Percentiles rank a stretch among this genome's conserved stretches.
phyloP scores from a whole-genome alignment of 2,888 invertebrate genomes.

The Ophioninae sp. region DNA sequence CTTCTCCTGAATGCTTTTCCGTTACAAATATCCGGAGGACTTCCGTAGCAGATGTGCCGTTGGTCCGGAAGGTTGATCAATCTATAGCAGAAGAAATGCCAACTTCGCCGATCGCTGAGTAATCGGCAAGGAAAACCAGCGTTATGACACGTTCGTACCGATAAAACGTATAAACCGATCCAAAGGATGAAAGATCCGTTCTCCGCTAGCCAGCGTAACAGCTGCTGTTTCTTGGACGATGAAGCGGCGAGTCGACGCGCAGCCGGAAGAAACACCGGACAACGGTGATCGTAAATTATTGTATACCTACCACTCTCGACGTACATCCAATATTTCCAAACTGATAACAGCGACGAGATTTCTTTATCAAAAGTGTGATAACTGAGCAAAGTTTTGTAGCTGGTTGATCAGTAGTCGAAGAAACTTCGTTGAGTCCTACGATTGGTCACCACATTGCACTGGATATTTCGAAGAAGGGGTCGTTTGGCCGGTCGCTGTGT shows the following conservation, averaged over 20 bases:
- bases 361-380: not conserved
- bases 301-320: not conserved
- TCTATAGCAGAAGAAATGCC: not conserved
- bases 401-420: not conserved
- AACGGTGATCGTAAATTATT: not conserved
- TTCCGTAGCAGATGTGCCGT: not conserved
- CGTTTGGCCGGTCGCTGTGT: constrained; percentile 79
- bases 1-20: not conserved
- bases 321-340: constrained; percentile 2
- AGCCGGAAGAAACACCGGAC: not conserved
- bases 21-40: not conserved
- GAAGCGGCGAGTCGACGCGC: not conserved
- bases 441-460: not conserved
- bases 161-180: not conserved
- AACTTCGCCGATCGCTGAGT: not conserved
- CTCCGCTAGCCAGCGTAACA: not conserved
- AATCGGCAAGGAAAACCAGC: not conserved
- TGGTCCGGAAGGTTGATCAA: not conserved
- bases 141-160: not conserved
- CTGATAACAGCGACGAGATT: constrained; percentile 1
- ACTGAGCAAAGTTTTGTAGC: not conserved
- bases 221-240: not conserved
- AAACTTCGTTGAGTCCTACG: not conserved
- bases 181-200: not conserved
- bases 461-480: constrained; percentile 41